phyloP scores from a whole-genome alignment of 2,113 vertebrate genomes.

The Sakesphorus luctuosus region DNA sequence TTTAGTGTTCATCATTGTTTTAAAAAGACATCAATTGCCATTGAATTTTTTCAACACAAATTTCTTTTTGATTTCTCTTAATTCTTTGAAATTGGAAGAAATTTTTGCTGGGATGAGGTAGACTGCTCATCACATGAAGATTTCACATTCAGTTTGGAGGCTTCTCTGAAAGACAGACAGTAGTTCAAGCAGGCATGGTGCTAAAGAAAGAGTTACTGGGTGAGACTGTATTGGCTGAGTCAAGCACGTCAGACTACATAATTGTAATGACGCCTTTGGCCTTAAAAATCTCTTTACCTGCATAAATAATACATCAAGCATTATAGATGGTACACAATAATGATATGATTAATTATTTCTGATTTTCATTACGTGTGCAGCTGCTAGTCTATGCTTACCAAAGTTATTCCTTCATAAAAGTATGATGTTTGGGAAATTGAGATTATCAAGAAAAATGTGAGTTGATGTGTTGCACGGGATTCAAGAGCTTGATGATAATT shows the following conservation, averaged over 20 bases:
- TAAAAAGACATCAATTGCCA: background rate
- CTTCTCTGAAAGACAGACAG: background rate
- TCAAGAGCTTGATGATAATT: background rate
- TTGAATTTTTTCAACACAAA: background rate
- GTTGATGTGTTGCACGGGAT: background rate
- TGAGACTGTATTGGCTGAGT: background rate
- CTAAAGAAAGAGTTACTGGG: background rate
- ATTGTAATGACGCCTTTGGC: background rate
- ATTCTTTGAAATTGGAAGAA: background rate
- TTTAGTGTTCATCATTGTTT: background rate
- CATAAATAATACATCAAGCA: background rate
- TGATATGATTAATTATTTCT: background rate
- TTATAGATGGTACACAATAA: background rate
- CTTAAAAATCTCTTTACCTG: background rate
- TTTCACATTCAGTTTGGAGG: background rate
- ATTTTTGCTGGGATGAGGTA: background rate
- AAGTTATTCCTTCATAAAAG: background rate
- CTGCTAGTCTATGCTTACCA: background rate
- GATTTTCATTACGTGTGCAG: background rate
- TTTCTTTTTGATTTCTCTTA: background rate
- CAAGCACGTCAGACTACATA: background rate
- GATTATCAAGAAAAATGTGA: background rate
- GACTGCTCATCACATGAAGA: background rate
- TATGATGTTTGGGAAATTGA: background rate
- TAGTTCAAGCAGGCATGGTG: background rate